Conservation (phyloP, 2,113 vertebrate species). For the Laticauda laticaudata region DNA sequence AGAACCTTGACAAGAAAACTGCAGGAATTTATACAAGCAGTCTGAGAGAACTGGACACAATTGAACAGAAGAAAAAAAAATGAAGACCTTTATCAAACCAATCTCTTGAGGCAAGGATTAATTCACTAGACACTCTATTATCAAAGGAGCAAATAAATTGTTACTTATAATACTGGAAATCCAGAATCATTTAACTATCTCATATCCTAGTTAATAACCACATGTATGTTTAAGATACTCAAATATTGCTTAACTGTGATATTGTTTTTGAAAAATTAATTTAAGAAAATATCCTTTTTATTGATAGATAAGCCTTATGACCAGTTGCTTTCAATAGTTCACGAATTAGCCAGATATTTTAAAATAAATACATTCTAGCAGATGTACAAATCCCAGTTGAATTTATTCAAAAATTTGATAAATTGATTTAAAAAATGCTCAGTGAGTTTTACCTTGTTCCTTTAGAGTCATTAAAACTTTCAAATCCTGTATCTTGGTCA, state of each 20-base stretch:
- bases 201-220: background rate
- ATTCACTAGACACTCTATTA: background rate
- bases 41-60: background rate
- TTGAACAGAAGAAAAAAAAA: background rate
- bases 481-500: background rate
- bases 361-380: background rate
- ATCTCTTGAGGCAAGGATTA: background rate
- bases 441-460: background rate
- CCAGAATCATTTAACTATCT: background rate
- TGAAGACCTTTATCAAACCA: background rate
- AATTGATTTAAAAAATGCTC: background rate
- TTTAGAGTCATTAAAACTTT: background rate
- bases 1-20: background rate
- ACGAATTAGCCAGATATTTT: background rate
- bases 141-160: background rate
- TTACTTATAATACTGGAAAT: background rate
- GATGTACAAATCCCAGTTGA: background rate
- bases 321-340: slow-evolving; percentile 17
- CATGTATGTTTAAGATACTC: background rate
- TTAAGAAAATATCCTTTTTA: slow-evolving; percentile 1
- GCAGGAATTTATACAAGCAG: background rate
- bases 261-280: slow-evolving; percentile 2
- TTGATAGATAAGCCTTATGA: background rate
- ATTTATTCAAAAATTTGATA: background rate
- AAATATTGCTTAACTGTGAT: background rate